Evolutionary conservation across 2,797 vertebrate genomes (phyloP), one percentile per base, ranked within the genome.

Genomic region (Characodon lateralis): DNA sequence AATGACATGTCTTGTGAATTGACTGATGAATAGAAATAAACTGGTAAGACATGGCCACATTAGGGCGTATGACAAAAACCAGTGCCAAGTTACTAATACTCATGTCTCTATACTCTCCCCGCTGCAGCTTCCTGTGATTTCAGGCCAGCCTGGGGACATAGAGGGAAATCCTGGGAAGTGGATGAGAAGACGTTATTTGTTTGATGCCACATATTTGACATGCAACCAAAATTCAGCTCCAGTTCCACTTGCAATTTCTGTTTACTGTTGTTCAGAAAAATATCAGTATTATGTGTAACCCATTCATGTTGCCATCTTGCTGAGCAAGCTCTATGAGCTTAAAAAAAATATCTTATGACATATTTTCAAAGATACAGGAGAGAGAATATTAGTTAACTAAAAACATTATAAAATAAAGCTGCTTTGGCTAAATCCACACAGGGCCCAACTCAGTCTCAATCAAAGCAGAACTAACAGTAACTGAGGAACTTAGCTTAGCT

Each of bases 91-190:
- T 77, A 78, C 43, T 55, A 69, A 71, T 50, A 31, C 50, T 24
- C 16, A 35, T 43, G 58, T 74, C 20, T 75, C 72, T 73, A 53
- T 78, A 26, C 72, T 81, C 2, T 58, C 1, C 0, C 2, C 3
- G 18, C 48, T 2, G 2, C 77, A 81, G 83, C 74, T 78, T 76
- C 53, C 51, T 86, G 82, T 55, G 78, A 78, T 66, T 72, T 9
- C 28, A 31, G 12, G 6, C 10, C 3, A 16, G 73, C 85, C 85
- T 18, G 69, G 35, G 71, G 86, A 61, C 69, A 50, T 0, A 41
- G 16, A 51, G 4, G 51, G 41, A 85, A 55, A 77, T 83, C 76
- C 78, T 77, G 59, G 39, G 35, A 35, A 81, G 50, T 80, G 8
- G 56, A 70, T 55, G 61, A 74, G 3, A 72, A 79, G 24, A 75